Conservation (phyloP, 2,797 vertebrate species). For the Pantherophis alleghaniensis region DNA sequence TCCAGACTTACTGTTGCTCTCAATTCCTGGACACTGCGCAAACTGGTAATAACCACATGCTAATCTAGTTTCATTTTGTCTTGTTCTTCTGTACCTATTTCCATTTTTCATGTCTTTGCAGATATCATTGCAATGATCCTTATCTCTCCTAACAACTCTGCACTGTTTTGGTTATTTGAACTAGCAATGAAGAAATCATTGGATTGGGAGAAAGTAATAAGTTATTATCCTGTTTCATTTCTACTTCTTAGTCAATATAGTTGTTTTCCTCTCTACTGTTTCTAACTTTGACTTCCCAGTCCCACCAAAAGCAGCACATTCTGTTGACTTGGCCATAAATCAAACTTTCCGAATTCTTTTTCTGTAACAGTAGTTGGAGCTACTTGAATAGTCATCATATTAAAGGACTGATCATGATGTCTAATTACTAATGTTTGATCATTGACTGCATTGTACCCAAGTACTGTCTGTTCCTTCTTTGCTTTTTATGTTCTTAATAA, state of each 20-base stretch:
- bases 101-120: neutral
- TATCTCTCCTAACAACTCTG: neutral
- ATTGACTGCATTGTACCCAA: neutral
- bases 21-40: neutral
- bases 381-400: neutral
- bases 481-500: neutral
- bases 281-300: neutral
- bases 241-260: neutral
- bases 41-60: neutral
- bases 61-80: neutral
- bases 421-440: neutral
- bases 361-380: neutral
- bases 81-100: neutral
- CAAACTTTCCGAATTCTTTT: neutral
- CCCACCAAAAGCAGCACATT: neutral
- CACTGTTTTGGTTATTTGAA: neutral
- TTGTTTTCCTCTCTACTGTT: neutral
- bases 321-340: neutral
- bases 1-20: neutral
- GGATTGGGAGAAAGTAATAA: neutral
- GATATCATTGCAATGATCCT: neutral
- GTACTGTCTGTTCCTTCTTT: neutral
- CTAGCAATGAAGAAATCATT: neutral
- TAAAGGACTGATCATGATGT: neutral
- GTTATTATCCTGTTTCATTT: neutral